phyloP scores from a whole-genome alignment of 1,140 invertebrate genomes.

The Drosophila saltans region DNA sequence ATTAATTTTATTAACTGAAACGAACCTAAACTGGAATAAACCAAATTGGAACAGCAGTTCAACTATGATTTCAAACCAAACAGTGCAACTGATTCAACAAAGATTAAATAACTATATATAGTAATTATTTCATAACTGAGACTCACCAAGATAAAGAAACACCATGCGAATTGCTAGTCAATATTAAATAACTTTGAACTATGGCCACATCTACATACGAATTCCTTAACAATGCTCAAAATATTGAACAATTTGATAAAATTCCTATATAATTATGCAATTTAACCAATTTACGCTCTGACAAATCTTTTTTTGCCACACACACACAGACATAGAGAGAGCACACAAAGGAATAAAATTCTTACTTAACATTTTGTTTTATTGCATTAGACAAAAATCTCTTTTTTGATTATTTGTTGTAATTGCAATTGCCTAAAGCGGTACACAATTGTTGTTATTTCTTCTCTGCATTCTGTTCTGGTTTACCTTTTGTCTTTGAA shows the following conservation, averaged over 20 bases:
- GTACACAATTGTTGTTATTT: conserved; percentile 12
- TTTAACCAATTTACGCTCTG: not conserved
- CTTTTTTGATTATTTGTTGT: conserved; percentile 19
- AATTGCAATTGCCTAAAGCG: conserved; percentile 29
- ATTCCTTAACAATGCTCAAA: not conserved
- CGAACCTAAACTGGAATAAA: not conserved
- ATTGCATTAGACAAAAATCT: conserved; percentile 23
- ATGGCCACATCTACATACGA: not conserved
- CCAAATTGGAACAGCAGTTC: too few relatives aligned
- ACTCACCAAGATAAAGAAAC: too few relatives aligned
- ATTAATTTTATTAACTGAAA: too few relatives aligned
- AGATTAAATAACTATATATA: too few relatives aligned
- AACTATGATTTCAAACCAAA: too few relatives aligned
- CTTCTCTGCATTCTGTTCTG: not conserved
- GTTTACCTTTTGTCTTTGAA: conserved; percentile 10
- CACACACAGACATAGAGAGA: not conserved
- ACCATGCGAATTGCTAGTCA: too few relatives aligned
- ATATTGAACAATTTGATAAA: not conserved
- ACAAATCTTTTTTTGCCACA: not conserved
- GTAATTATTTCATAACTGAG: too few relatives aligned
- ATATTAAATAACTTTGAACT: not conserved
- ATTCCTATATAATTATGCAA: not conserved
- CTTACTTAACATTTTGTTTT: conserved; percentile 15
- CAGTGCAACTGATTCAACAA: too few relatives aligned
- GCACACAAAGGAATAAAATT: not conserved